phyloP scores from a whole-genome alignment of 2,888 invertebrate genomes.

The Strigamia crassipes region DNA sequence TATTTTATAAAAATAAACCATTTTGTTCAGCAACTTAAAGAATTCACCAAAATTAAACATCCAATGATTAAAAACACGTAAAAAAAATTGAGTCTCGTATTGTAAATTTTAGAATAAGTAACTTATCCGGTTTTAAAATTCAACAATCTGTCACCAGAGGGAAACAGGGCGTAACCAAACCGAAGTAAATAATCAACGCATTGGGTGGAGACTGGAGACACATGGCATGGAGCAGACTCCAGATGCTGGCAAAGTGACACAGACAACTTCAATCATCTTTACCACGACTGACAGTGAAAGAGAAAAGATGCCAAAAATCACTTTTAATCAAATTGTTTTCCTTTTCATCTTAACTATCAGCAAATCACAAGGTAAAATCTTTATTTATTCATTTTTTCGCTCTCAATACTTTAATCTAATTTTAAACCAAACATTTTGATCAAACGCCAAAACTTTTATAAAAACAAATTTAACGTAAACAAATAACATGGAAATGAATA shows the following conservation, averaged over 20 bases:
- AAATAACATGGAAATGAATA: no score
- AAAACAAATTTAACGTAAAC: no score
- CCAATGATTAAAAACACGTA: no score
- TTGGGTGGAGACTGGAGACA: slow-evolving; percentile 33
- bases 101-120: no score
- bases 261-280: slow-evolving; percentile 12
- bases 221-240: slow-evolving; percentile 37
- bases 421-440: no score
- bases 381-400: no score
- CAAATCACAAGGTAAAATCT: slow-evolving; percentile 22
- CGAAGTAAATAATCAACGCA: slow-evolving; percentile 27
- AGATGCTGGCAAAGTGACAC: slow-evolving; percentile 17
- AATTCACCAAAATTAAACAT: no score
- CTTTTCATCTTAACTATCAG: neutral
- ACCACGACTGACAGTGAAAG: neutral
- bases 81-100: no score
- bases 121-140: neutral
- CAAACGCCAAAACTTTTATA: no score
- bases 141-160: slow-evolving; percentile 5
- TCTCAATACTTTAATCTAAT: no score
- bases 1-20: neutral
- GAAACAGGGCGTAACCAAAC: slow-evolving; percentile 33
- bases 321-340: neutral
- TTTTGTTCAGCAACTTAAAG: no score
- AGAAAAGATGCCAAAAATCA: neutral